Base-by-base conservation (phyloP, 1,140 invertebrate species). In the Zaprionus vittiger region DNA sequence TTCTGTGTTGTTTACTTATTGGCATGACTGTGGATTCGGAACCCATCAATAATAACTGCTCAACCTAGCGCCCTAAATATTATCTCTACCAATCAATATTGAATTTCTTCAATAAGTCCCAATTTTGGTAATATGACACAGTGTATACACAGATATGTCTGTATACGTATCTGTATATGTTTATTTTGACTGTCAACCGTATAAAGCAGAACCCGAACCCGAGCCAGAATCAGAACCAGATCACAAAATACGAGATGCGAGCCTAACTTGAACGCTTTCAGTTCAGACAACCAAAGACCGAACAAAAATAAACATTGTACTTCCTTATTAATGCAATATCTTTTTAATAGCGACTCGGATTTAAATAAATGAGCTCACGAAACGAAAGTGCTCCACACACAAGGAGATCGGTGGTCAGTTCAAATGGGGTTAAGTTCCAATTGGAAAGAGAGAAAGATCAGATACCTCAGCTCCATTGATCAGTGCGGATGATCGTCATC, bases 241-340 rank as follows among this genome's bases (percentile, higher is more conserved):
- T 60, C 65, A 37, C 37, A 44, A 34, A 37, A 52, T 34, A 37
- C 57, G 54, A 59, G 20, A 34, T 37, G 0, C 7, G 31, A 9
- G 31, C 7, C 15, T 41, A 37, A 49, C 3, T 37, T 20, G 5
- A 26, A 5, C 15, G n/a, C 14, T 12, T 11, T 63, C 28, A n/a
- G 41, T 54, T 47, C 38, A 61, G 52, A 55, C 49, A 41, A 11
- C 24, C 62, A 63, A 41, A 41, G 73, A 61, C 84, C 77, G 62
- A 74, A 87, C 85, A 55, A 90, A 89, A 89, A 89, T 89, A 89
- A 89, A 81, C 81, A 79, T 90, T 82, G 64, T 77, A 90, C 84
- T 89, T 89, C 84, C 84, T 89, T 89, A 89, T 89, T 90, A 89
- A 89, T 90, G 85, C 72, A 81, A 90, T 90, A 89, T 89, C 79